Evolutionary conservation across 2,113 vertebrate species (phyloP), one percentile per base, ranked within the genome.

Genomic region (Poecile atricapillus): DNA sequence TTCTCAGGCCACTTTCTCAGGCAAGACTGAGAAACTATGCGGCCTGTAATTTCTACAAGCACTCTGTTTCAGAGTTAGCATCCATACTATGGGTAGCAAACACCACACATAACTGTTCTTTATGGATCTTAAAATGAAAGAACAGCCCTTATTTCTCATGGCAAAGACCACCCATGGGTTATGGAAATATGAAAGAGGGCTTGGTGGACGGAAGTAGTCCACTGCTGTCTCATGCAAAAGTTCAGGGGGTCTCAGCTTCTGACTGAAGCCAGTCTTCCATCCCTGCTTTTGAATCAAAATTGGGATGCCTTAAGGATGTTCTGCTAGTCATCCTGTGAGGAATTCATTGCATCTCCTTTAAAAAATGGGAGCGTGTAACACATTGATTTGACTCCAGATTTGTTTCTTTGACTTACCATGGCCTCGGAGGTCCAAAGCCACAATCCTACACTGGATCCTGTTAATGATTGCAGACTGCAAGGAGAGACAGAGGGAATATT

Each of bases 381-480:
- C 0, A 0, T 35, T 49, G 39, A 15, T 5, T 22, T 5, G 43
- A 56, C 49, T 33, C 70, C 10, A 37, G 22, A 19, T 46, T 10
- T 20, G 27, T 50, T 79, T 33, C 2, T 39, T 35, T 43, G 33
- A 96, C 97, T 98, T 96, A 99, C 99, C 99, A 33, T 99, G 99
- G 95, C 98, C 98, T 95, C 99, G 97, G 56, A 99, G 98, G 97
- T 99, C 99, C 97, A 99, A 97, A 70, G 99, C 99, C 96, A 99
- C 99, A 82, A 99, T 99, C 96, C 99, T 98, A 84, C 99, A 99
- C 75, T 98, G 98, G 96, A 99, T 99, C 95, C 99, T 98, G 96
- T 97, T 99, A 96, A 97, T 99, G 96, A 99, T 99, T 7, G 99
- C 98, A 41, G 98, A 97, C 99, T 99, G 95, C 91, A 97, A 96